phyloP scores from a whole-genome alignment of 2,888 invertebrate species.

The Notodonta dromedarius region DNA sequence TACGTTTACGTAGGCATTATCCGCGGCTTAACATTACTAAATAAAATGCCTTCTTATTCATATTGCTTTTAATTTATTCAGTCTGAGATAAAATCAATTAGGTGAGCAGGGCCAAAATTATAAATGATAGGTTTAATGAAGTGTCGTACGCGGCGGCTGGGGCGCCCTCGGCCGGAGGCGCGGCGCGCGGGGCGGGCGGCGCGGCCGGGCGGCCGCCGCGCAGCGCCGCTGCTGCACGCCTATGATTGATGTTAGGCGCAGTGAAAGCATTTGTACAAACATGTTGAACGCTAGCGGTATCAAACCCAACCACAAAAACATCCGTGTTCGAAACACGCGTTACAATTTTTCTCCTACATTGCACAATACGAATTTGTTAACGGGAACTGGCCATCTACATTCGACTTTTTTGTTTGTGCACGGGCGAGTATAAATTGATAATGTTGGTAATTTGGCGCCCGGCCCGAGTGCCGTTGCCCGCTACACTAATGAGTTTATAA shows the following conservation, averaged over 20 bases:
- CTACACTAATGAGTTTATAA: constrained; percentile 83
- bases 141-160: constrained; percentile 37
- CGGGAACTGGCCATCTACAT: constrained; percentile 81
- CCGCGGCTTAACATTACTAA: no score
- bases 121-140: constrained; percentile 51
- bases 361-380: constrained; percentile 84
- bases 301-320: constrained; percentile 71
- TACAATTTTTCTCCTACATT: constrained; percentile 82
- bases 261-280: constrained; percentile 72
- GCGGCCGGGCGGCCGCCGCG: constrained; percentile 2
- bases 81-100: constrained; percentile 20
- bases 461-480: constrained; percentile 80
- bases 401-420: constrained; percentile 82
- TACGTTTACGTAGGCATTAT: no score
- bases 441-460: constrained; percentile 83
- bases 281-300: constrained; percentile 71
- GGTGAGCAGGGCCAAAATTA: constrained; percentile 29
- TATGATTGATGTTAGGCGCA: constrained; percentile 71
- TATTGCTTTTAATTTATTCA: not conserved
- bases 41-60: no score
- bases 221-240: constrained; percentile 23
- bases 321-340: constrained; percentile 70
- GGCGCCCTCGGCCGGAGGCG: constrained; percentile 9
- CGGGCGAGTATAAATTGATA: constrained; percentile 81
- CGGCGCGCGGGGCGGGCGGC: constrained; percentile 6